Conservation (phyloP, 1,140 invertebrate genomes). For the Heliothis virescens region DNA sequence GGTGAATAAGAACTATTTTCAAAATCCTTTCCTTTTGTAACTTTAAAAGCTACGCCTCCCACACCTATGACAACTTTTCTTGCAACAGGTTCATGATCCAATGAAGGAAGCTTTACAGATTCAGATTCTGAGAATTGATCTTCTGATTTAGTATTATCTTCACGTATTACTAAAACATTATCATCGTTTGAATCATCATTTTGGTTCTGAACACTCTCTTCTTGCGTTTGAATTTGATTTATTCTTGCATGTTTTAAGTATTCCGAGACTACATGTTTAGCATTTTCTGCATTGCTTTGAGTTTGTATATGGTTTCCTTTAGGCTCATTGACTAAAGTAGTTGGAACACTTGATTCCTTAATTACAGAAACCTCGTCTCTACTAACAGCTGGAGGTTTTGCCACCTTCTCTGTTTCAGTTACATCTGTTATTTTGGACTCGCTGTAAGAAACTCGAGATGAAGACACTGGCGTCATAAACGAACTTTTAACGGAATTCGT, state of each 20-base stretch:
- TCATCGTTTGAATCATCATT: constrained; percentile 71
- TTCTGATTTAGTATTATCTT: constrained; percentile 70
- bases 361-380: constrained; percentile 58
- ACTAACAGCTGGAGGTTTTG: constrained; percentile 19
- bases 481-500: constrained; percentile 46
- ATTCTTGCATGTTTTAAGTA: constrained; percentile 88
- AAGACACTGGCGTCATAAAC: constrained; percentile 46
- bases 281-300: constrained; percentile 80
- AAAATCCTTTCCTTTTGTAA: constrained; percentile 81
- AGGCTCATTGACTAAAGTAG: constrained; percentile 53
- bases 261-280: constrained; percentile 88
- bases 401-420: constrained; percentile 50
- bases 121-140: constrained; percentile 69
- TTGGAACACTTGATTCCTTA: constrained; percentile 47
- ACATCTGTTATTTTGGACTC: constrained; percentile 49
- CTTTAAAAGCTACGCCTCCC: constrained; percentile 84
- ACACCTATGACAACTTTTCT: constrained; percentile 84
- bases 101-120: constrained; percentile 64
- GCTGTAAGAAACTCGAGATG: constrained; percentile 44
- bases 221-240: constrained; percentile 84
- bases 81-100: constrained; percentile 80
- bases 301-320: constrained; percentile 58
- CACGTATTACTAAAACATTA: constrained; percentile 68
- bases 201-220: constrained; percentile 68
- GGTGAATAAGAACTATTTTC: constrained; percentile 80